Base-by-base conservation (phyloP, 92 coral and sea anemone genomes). In the Epizoanthus rinbou region DNA sequence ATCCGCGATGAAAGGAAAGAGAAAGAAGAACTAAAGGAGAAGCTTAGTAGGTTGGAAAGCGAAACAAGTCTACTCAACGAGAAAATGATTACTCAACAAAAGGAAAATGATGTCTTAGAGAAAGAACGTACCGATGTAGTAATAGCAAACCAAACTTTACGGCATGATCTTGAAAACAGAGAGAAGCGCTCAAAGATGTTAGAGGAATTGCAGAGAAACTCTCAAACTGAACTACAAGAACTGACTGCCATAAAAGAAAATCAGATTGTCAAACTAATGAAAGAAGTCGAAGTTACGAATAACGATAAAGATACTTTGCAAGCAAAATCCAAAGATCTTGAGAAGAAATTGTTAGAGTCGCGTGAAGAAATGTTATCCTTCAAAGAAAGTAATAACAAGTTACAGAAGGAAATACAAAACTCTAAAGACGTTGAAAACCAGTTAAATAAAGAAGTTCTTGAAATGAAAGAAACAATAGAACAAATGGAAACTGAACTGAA, bases 1-100 rank as follows among this genome's bases (percentile, higher is more conserved):
- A 72, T 66, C 16, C 88, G 84, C 31, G 92, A 93, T 54, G 79
- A 83, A 75, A 92, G 89, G 37, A 86, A n/a, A 41, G 86, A 83
- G 25, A 91, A 81, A 23, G 91, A 92, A 16, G 59, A 89, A 31
- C 76, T 91, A 11, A 84, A 82, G 70, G 91, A 86, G 67, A 90
- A 85, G 64, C 47, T 89, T 22, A 65, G 67, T 53, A 50, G 43
- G 11, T 67, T 69, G 4, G 67, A 80, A 52, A 81, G 54, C 31
- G 75, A 78, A 33, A 85, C 65, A 33, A 88, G 17, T 41, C 35
- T 56, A 14, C 67, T 68, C 31, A 15, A 23, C 37, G 91, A 79
- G 23, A 76, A 73, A 41, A 80, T 74, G 5, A 68, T n/a, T n/a
- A 62, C 47, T 19, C 78, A 66, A n/a, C 58, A 16, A 57, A 50